Percentiles rank a stretch among this genome's conserved stretches.
Conservation (phyloP, 2,113 vertebrate species). For the Chrysochloris asiatica region DNA sequence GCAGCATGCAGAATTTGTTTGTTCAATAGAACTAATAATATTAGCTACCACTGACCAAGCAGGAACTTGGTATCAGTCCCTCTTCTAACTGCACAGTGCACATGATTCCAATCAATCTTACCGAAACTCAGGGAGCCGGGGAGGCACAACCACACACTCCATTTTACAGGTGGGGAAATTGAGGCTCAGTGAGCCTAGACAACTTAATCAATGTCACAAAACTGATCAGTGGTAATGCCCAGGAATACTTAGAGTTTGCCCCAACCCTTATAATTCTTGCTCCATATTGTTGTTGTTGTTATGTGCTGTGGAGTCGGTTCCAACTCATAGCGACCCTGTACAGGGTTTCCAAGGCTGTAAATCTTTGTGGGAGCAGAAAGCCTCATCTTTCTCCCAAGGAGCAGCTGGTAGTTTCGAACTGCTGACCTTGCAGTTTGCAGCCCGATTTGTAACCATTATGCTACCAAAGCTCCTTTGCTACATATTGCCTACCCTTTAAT, state of each 20-base stretch:
- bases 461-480: no score
- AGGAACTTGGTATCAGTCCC: rapidly evolving
- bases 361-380: no score
- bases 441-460: no score
- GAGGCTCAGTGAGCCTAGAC: not conserved
- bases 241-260: not conserved
- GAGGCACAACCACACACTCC: not conserved
- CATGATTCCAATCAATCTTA: not conserved
- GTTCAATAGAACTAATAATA: constrained; percentile 70
- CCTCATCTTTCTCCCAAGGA: no score
- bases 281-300: no score
- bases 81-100: not conserved
- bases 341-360: no score
- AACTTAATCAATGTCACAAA: no score
- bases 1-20: constrained; percentile 67
- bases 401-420: no score
- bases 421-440: no score
- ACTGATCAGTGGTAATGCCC: not conserved
- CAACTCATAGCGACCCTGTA: no score
- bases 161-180: not conserved
- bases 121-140: rapidly evolving
- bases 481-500: not conserved
- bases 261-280: not conserved
- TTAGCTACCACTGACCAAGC: not conserved
- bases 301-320: no score